A percentile compares a stretch with the other conserved stretches of the same genome.
Evolutionary conservation across 2,113 vertebrate species (phyloP).

Genomic region (Anser brachyrhynchus): DNA sequence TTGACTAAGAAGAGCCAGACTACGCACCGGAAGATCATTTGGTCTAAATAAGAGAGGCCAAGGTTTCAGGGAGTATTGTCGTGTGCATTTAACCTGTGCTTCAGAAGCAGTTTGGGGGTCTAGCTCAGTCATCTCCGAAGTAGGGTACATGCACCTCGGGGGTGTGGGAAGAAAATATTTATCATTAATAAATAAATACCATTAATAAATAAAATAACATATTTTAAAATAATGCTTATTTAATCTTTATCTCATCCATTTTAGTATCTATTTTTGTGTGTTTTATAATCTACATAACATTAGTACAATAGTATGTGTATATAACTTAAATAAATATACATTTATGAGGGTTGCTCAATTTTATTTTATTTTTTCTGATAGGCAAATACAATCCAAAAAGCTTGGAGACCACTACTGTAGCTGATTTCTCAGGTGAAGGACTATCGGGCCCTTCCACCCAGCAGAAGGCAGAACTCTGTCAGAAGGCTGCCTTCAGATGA

Average conservation of each 20-base stretch:
- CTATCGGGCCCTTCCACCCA: not conserved
- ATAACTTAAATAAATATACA: not conserved
- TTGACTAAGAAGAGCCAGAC: not conserved
- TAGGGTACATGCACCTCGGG: fast-evolving
- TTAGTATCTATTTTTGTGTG: not conserved
- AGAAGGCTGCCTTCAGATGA: not conserved
- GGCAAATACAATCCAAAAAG: fast-evolving
- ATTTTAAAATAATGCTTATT: not conserved
- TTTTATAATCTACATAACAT: not conserved
- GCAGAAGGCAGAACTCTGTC: not conserved
- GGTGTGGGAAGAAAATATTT: not conserved
- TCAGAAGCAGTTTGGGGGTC: not conserved
- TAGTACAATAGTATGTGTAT: not conserved
- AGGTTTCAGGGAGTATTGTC: not conserved
- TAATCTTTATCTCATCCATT: not conserved
- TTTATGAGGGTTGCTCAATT: not conserved
- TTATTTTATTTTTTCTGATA: not conserved
- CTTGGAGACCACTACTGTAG: not conserved
- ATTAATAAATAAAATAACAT: not conserved
- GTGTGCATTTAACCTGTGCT: not conserved
- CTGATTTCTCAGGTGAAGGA: not conserved
- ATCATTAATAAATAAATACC: not conserved
- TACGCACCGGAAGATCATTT: not conserved
- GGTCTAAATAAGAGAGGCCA: not conserved
- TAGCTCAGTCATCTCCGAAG: not conserved